Evolutionary conservation across 2,888 invertebrate species (phyloP), one percentile per base, ranked within the genome.

Genomic region (Eupithecia insigniata): DNA sequence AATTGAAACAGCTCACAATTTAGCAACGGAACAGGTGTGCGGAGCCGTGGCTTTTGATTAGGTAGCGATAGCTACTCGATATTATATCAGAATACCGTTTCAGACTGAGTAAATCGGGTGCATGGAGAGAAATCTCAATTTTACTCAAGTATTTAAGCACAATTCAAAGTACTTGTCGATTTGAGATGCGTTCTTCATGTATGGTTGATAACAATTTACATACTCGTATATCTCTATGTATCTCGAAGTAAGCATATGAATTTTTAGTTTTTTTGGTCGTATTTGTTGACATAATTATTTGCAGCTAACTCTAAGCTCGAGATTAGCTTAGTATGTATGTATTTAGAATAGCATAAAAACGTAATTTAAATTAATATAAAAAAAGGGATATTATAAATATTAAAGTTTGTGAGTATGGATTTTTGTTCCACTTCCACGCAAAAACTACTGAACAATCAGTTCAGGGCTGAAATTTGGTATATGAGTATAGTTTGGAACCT

Each of bases 1-100:
- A 78, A 78, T 76, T 72, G 73, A 43, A 71, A 67, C 74, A 65
- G 46, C 72, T 36, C 62, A 72, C 72, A 62, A 74, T 68, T 76
- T 46, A 66, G 62, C 51, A 32, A 69, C 67, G 62, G 75, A 67
- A 69, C 78, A 77, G 77, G 76, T 77, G 72, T 74, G 74, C 61
- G 28, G 18, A 4, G 22, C n/a, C 46, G 46, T n/a, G 18, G 18
- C 18, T 18, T 43, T 43, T 43, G 43, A 43, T 43, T 18, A n/a
- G n/a, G n/a, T n/a, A 43, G 18, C 10, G n/a, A 46, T n/a, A n/a
- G n/a, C n/a, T n/a, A 8, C 10, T 46, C n/a, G n/a, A 46, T 43
- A 43, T 46, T 46, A 43, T 46, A 46, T n/a, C 43, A 43, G 8
- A 22, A 0, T 46, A 46, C n/a, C 10, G n/a, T n/a, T 46, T 22